A percentile compares a stretch with the other conserved stretches of the same genome.
Conservation (phyloP, 2,113 vertebrate genomes). For the Pseudonaja textilis region DNA sequence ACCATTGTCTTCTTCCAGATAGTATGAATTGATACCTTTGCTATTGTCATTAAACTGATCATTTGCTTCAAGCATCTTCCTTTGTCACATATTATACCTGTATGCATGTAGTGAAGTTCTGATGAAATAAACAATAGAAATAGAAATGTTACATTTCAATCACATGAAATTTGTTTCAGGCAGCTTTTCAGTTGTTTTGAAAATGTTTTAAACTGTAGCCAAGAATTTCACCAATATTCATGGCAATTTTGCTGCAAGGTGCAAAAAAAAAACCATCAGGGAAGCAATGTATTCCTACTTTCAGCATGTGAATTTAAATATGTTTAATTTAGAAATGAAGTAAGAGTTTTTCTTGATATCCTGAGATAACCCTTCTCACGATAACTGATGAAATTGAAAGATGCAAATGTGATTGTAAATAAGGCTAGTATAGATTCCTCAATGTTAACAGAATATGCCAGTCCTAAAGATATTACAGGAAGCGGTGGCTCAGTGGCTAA, state of each 20-base stretch:
- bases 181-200: conserved; percentile 30
- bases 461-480: background rate
- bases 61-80: background rate
- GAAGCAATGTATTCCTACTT: background rate
- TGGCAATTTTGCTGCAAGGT: background rate
- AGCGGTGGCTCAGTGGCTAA: too few species aligned
- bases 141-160: conserved; percentile 21
- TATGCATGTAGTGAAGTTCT: background rate
- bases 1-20: background rate
- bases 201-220: background rate
- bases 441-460: conserved; percentile 1
- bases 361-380: background rate
- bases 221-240: background rate
- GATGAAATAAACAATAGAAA: conserved; percentile 10
- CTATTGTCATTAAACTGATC: background rate
- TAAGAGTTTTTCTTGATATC: conserved; percentile 1
- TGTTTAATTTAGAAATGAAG: background rate
- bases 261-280: background rate
- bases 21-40: background rate
- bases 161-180: conserved; percentile 24
- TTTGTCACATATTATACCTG: background rate
- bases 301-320: conserved; percentile 13
- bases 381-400: background rate
- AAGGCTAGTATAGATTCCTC: background rate
- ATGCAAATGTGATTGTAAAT: conserved; percentile 10